phyloP scores from a whole-genome alignment of 1,140 invertebrate species.

The Chymomyza costata region DNA sequence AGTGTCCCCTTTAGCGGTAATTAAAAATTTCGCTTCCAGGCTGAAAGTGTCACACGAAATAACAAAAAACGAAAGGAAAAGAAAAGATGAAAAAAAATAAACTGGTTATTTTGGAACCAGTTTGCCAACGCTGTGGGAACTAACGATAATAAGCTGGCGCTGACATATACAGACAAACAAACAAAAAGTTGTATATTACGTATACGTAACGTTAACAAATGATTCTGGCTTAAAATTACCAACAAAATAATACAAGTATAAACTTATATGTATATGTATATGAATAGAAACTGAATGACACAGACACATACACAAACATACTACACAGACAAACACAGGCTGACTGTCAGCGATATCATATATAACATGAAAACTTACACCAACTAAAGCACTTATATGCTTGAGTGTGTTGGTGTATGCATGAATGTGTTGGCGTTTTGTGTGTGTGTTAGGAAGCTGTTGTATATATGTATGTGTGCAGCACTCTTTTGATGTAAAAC shows the following conservation, averaged over 20 bases:
- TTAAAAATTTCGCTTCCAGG: conserved; percentile 46
- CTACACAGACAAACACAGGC: conserved; percentile 32
- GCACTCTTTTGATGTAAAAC: conserved; percentile 21
- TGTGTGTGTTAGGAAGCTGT: no score
- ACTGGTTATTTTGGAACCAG: conserved; percentile 44
- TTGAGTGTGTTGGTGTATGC: no score
- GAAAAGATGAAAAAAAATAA: conserved; percentile 6
- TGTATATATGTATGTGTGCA: no score
- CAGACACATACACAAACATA: conserved; percentile 12
- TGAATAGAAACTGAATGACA: conserved; percentile 18
- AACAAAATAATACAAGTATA: conserved; percentile 22
- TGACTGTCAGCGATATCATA: conserved; percentile 41
- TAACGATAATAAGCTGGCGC: conserved; percentile 41
- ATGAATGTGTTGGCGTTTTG: no score
- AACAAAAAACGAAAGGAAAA: conserved; percentile 4
- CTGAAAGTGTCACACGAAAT: conserved; percentile 38
- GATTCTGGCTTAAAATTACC: conserved; percentile 39
- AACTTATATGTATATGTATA: no score
- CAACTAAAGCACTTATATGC: no score
- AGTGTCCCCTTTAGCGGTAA: conserved; percentile 17
- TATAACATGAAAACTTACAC: no score
- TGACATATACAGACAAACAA: conserved; percentile 13
- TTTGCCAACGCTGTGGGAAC: conserved; percentile 27
- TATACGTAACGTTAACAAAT: conserved; percentile 56
- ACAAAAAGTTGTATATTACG: conserved; percentile 33